A percentile compares a stretch with the other conserved stretches of the same genome.
Evolutionary conservation across 2,797 vertebrate species (phyloP).

Genomic region (Peromyscus nudipes): DNA sequence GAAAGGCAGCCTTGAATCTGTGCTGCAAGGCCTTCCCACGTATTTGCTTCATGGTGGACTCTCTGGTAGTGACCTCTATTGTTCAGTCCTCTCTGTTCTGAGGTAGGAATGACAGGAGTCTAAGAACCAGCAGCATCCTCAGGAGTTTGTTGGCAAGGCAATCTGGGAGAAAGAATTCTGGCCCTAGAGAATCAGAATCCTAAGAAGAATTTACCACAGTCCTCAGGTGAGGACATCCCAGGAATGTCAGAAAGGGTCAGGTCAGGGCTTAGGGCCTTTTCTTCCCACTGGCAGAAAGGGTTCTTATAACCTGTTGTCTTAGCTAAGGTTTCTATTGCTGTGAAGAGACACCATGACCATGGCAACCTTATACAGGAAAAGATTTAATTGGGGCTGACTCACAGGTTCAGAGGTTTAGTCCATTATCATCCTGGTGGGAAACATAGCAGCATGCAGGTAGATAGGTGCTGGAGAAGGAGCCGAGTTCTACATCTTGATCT

Average conservation of each 20-base stretch:
- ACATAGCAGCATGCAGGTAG: too few relatives aligned
- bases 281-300: background rate
- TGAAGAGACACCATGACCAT: too few relatives aligned
- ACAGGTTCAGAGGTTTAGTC: too few relatives aligned
- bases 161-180: background rate
- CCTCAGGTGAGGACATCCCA: background rate
- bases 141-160: background rate
- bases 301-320: background rate
- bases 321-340: too few relatives aligned
- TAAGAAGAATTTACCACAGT: background rate
- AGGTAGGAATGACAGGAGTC: background rate
- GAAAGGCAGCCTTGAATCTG: constrained; percentile 39
- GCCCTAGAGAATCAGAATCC: background rate
- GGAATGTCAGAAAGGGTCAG: background rate
- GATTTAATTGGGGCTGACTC: too few relatives aligned
- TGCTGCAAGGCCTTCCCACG: background rate
- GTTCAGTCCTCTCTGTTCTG: background rate
- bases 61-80: background rate
- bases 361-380: too few relatives aligned
- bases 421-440: too few relatives aligned
- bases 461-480: too few relatives aligned
- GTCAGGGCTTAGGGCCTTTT: background rate
- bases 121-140: background rate
- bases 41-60: background rate
- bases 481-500: too few relatives aligned